Evolutionary conservation across 2,113 vertebrate species (phyloP).

Genomic region (Naja naja): DNA sequence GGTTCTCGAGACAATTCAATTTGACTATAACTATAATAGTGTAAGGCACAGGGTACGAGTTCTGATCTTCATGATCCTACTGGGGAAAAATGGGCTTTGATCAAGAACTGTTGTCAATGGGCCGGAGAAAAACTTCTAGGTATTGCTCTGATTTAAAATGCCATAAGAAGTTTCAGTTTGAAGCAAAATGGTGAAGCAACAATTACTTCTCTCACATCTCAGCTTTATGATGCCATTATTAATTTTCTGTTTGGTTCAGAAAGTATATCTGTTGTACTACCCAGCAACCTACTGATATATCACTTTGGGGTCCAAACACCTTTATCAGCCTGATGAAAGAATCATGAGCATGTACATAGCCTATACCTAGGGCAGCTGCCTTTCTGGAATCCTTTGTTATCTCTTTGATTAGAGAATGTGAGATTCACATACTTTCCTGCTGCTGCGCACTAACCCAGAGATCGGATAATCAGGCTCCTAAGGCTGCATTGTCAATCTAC

Average conservation of each 20-base stretch:
- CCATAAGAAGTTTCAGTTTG: neutral
- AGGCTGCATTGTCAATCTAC: neutral
- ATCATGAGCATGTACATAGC: neutral
- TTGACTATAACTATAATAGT: neutral
- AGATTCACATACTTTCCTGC: constrained; percentile 8
- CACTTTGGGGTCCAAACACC: neutral
- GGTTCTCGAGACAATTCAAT: neutral
- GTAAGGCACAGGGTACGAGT: neutral
- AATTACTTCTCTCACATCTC: neutral
- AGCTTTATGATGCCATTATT: neutral
- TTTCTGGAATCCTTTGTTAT: neutral
- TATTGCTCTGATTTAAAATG: neutral
- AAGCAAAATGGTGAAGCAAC: neutral
- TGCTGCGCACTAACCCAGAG: neutral
- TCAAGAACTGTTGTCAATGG: neutral
- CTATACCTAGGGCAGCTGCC: neutral
- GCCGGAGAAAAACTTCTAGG: neutral
- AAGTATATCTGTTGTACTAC: neutral
- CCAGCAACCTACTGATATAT: neutral
- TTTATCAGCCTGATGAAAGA: constrained; percentile 22
- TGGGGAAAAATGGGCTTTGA: neutral
- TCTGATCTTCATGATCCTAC: neutral
- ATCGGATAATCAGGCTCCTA: neutral
- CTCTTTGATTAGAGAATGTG: constrained; percentile 13
- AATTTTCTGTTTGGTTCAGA: neutral